Evolutionary conservation across 1,140 invertebrate genomes (phyloP).

Genomic region (Calycopis cecrops): DNA sequence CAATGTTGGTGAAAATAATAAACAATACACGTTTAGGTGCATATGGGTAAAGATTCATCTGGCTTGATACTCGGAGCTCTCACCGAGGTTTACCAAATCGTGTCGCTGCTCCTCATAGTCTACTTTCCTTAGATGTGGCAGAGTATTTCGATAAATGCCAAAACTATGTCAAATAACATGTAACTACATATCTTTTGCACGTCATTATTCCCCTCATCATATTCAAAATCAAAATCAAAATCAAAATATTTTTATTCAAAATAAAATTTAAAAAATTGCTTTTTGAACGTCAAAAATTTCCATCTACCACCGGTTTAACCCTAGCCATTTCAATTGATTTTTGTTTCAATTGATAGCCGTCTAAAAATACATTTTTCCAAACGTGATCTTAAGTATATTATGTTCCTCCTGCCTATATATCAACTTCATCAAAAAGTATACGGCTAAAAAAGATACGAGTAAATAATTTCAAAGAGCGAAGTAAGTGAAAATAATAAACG

Average conservation of each 20-base stretch:
- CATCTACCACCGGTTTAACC: too few species aligned
- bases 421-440: neutral
- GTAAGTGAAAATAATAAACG: constrained; percentile 7
- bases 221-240: too few species aligned
- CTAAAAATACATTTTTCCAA: too few species aligned
- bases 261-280: too few species aligned
- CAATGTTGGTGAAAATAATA: constrained; percentile 1
- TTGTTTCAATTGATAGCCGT: too few species aligned
- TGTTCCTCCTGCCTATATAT: too few species aligned
- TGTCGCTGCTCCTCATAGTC: constrained; percentile 32
- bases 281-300: too few species aligned
- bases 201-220: too few species aligned
- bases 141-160: neutral
- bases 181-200: too few species aligned
- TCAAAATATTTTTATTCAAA: too few species aligned
- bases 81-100: constrained; percentile 26
- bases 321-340: too few species aligned
- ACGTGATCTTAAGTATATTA: too few species aligned
- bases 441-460: neutral
- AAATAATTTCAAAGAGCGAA: constrained; percentile 11
- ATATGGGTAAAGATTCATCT: constrained; percentile 22
- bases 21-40: constrained; percentile 8
- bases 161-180: neutral
- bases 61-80: constrained; percentile 29
- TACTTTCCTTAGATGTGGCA: constrained; percentile 24